phyloP scores from a whole-genome alignment of 2,113 vertebrate species.

The Porphyrio hochstetteri region DNA sequence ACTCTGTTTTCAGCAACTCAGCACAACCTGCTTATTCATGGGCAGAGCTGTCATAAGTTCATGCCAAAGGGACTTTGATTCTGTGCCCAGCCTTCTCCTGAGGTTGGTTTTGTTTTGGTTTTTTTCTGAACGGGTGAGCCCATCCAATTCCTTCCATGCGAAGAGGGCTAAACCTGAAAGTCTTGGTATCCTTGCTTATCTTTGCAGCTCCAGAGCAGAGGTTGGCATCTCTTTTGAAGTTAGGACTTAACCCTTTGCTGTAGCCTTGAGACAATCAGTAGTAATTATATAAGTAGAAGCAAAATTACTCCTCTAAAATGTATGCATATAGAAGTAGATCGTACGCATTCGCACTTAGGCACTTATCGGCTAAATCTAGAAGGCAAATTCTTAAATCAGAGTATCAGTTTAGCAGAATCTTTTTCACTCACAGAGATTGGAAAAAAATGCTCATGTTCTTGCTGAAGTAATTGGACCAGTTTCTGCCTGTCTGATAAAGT shows the following conservation, averaged over 20 bases:
- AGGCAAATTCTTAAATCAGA: background rate
- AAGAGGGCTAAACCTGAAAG: constrained; percentile 16
- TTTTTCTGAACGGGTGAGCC: background rate
- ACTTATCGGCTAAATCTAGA: background rate
- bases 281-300: background rate
- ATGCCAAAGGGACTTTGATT: constrained; percentile 30
- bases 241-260: constrained; percentile 14
- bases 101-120: background rate
- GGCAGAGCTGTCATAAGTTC: background rate
- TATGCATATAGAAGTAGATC: background rate
- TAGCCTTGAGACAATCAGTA: constrained; percentile 3
- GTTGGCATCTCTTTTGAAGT: constrained; percentile 32
- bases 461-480: background rate
- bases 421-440: background rate
- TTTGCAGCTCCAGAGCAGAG: constrained; percentile 10
- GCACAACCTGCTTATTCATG: background rate
- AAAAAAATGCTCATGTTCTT: background rate
- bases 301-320: constrained; percentile 10
- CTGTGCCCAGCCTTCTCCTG: background rate
- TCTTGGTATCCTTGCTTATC: constrained; percentile 40
- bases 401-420: background rate
- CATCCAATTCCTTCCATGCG: background rate
- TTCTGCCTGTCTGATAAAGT: background rate
- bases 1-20: background rate
- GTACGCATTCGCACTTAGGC: background rate